Base-by-base conservation (phyloP, 2,888 invertebrate genomes). In the Toxonevra muliebris region DNA sequence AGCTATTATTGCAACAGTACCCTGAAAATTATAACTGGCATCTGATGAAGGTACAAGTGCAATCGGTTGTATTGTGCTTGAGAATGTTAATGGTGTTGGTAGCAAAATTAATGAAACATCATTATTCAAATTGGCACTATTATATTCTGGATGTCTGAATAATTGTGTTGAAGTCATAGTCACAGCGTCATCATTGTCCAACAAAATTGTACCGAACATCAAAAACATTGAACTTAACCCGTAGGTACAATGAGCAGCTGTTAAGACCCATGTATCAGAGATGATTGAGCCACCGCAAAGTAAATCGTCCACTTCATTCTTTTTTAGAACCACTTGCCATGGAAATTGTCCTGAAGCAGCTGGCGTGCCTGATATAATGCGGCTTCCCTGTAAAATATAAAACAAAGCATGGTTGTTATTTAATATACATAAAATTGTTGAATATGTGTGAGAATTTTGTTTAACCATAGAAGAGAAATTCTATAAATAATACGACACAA, bases 211-310 rank as follows among this genome's bases (percentile, higher is more conserved):
- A 59, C 84, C 84, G 53, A 84, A 83, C 8, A 79, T 68, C 0
- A 83, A 50, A 3, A 73, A 77, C 1, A 83, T 52, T 0, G 79
- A 79, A 4, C 43, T 64, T 1, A 70, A 69, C 0, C 76, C 79
- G 53, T 77, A 76, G 12, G 78, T 76, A 59, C 84, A 84, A 69
- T 84, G 84, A 1, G 78, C 84, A 1, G 84, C 85, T 0, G 84
- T 85, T 0, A 84, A 70, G n/a, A 85, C 82, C 80, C 82, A 83
- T 1, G 52, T 66, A 10, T 70, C 50, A 0, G 79, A 74, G 11
- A 84, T 79, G 3, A 84, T 77, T 0, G 82, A 84, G n/a, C 79
- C 84, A 2, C 84, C 84, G 66, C 84, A 84, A 7, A 75, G 73
- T 17, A 84, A 53, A 45, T 76, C 76, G 64, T 82, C 82, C 43